Evolutionary conservation across 2,888 invertebrate species (phyloP).

Genomic region (Ypsolopha sequella): DNA sequence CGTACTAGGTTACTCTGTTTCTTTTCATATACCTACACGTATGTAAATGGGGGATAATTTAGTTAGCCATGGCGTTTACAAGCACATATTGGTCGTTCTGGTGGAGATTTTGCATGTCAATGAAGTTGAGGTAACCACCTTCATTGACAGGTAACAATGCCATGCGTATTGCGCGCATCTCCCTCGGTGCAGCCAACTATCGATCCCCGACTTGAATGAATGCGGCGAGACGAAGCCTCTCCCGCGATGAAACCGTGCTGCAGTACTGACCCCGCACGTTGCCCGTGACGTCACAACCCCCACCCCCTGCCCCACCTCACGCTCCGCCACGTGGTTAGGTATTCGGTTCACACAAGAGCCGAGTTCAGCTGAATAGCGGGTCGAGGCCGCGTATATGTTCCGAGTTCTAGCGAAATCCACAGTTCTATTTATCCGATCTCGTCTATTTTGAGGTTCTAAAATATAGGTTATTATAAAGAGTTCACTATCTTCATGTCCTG

Average conservation of each 20-base stretch:
- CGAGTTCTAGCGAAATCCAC: too few species aligned
- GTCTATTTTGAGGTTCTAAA: too few species aligned
- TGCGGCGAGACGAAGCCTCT: conserved; percentile 10
- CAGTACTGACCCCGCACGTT: conserved; percentile 18
- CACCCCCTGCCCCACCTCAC: conserved; percentile 13
- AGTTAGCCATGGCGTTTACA: too few species aligned
- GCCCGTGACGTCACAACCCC: conserved; percentile 35
- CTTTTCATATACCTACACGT: too few species aligned
- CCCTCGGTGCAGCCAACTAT: conserved; percentile 15
- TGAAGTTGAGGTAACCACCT: too few species aligned
- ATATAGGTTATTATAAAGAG: too few species aligned
- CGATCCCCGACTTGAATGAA: conserved; percentile 28
- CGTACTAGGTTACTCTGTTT: too few species aligned
- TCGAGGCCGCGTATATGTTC: conserved; percentile 24
- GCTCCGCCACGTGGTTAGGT: conserved; percentile 18
- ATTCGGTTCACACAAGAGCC: conserved; percentile 12
- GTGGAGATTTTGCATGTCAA: too few species aligned
- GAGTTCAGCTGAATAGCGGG: conserved; percentile 7
- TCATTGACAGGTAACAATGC: not conserved
- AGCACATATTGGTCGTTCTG: too few species aligned
- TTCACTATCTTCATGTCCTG: too few species aligned
- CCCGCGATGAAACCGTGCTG: conserved; percentile 27
- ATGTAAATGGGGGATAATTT: too few species aligned
- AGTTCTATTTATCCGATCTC: too few species aligned
- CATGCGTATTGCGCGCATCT: conserved; percentile 3